A percentile compares a stretch with the other conserved stretches of the same genome.
These are phyloP conservation scores for Megaceryle alcyon DNA, from an alignment of 2,797 vertebrate genomes.

Conservation along the genomic window DNA sequence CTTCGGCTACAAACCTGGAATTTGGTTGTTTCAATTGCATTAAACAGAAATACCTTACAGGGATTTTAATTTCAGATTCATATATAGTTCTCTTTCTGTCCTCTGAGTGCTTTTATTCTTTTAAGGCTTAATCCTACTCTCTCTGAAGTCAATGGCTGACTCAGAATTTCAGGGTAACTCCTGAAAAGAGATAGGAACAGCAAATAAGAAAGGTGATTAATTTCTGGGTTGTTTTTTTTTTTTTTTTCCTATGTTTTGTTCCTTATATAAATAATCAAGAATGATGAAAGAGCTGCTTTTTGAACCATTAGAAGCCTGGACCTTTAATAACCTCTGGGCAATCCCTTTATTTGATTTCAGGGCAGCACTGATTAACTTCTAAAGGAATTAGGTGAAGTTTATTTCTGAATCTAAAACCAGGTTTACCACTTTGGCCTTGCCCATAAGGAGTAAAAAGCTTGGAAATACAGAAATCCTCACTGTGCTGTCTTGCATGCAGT, in stretches of 20 bases:
- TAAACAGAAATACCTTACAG: background rate
- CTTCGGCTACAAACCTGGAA: background rate
- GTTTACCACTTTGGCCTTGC: background rate
- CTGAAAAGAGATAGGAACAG: background rate
- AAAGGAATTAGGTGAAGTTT: background rate
- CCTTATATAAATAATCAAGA: background rate
- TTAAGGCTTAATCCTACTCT: background rate
- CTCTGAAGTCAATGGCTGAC: background rate
- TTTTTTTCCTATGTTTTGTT: background rate
- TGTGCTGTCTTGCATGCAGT: background rate
- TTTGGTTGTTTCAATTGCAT: background rate
- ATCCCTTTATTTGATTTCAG: slow-evolving; percentile 10
- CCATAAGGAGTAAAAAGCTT: background rate
- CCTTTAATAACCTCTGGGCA: background rate
- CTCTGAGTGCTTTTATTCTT: background rate
- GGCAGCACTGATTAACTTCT: background rate
- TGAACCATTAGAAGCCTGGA: background rate
- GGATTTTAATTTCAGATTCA: background rate
- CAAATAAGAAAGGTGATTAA: background rate
- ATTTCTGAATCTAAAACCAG: background rate
- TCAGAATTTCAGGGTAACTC: background rate
- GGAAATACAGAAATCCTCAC: background rate
- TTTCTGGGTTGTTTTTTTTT: background rate
- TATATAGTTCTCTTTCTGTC: background rate
- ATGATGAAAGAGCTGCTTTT: background rate